Conservation (phyloP, 2,113 vertebrate species). For the Tretioscincus oriximinensis region DNA sequence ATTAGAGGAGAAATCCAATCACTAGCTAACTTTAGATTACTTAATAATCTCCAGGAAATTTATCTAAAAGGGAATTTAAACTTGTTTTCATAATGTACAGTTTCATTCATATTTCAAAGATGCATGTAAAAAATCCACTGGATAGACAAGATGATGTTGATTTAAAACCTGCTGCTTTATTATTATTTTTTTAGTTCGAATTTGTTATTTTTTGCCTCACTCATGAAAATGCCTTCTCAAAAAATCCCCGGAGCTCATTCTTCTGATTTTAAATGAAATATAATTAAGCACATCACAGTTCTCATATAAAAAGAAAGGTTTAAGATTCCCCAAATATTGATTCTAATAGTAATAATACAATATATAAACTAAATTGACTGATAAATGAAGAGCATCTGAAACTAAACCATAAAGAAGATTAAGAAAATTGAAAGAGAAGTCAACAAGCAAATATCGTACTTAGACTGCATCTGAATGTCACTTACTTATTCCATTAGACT, state of each 20-base stretch:
- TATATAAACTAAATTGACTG: too few relatives aligned
- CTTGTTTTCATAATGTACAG: not conserved
- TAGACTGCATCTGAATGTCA: too few relatives aligned
- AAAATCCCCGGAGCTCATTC: not conserved
- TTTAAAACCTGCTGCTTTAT: not conserved
- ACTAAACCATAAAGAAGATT: too few relatives aligned
- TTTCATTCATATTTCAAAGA: not conserved
- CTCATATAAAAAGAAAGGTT: too few relatives aligned
- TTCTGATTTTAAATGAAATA: not conserved
- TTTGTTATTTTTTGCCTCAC: not conserved
- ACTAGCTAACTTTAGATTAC: constrained; percentile 18
- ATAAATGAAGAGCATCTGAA: too few relatives aligned
- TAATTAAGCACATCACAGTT: not conserved
- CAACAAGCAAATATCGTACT: too few relatives aligned
- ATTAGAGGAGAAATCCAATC: not conserved
- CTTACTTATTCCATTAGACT: too few relatives aligned
- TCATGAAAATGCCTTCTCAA: not conserved
- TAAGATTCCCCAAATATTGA: too few relatives aligned
- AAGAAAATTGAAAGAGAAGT: too few relatives aligned
- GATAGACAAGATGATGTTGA: not conserved
- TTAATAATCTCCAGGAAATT: not conserved
- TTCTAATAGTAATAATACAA: too few relatives aligned
- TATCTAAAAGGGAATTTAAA: too few relatives aligned
- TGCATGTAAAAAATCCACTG: not conserved
- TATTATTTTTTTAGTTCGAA: too few relatives aligned